Base-by-base conservation (phyloP, 2,113 vertebrate species). In the Gymnogyps californianus region DNA sequence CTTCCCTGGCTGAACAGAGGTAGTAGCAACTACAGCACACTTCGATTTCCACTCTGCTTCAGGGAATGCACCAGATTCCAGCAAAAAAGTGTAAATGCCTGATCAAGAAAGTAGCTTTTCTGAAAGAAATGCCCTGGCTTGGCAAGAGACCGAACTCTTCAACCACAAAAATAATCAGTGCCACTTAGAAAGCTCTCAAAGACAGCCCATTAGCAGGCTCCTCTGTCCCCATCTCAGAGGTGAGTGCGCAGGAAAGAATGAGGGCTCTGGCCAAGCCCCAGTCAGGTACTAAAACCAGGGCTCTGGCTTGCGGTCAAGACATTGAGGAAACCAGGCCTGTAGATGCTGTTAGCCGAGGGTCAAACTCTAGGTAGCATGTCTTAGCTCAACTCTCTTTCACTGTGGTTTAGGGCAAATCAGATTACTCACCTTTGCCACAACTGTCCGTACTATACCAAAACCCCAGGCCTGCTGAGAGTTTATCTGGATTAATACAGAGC, bases 1-100 rank as follows among this genome's bases (percentile, higher is more conserved):
- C 31, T 38, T 34, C 32, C 9, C 44, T 52, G 28, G 65, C 22
- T 66, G 7, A 59, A 66, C 5, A 29, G 25, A 67, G 69, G 16
- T n/a, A 28, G 52, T 5, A 58, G 54, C 28, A 64, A 65, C n/a
- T 25, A 6, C 10, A 66, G 51, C 62, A 44, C 22, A 6, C 31
- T 21, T 9, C 21, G 22, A 16, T 74, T 52, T 47, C 64, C 76
- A 5, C 34, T 13, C 46, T 40, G 71, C 57, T 61, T 52, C 84
- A 51, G 54, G 44, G 62, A 88, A 78, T 1, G 7, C 31, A 34
- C 9, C 16, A 32, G 36, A 54, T 76, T 40, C 47, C 71, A 76
- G n/a, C 0, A 11, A 64, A 29, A 44, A 58, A 40, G 1, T 1
- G 10, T 5, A 19, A 55, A 20, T 0, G 3, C 10, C 29, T 36